Conservation (phyloP, 2,888 invertebrate species). For the Drymonia ruficornis region DNA sequence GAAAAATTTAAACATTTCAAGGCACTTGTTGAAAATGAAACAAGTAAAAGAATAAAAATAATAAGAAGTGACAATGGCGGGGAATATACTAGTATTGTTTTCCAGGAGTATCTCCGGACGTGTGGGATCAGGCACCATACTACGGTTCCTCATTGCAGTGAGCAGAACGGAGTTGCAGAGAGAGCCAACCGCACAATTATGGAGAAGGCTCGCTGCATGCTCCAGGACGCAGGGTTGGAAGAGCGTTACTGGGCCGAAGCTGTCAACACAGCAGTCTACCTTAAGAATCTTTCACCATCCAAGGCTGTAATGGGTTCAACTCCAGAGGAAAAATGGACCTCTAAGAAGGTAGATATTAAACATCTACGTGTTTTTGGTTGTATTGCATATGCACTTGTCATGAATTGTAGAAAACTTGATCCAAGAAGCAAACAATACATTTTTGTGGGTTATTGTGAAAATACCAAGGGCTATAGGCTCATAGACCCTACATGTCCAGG, state of each 20-base stretch:
- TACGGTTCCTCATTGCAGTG: background rate
- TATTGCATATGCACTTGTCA: no score
- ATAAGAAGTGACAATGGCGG: constrained; percentile 1
- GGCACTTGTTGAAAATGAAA: no score
- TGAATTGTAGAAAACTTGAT: no score
- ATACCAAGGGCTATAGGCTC: no score
- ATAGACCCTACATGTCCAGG: no score
- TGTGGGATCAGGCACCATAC: background rate
- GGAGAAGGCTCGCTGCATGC: constrained; percentile 24
- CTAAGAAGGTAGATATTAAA: no score
- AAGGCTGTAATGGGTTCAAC: background rate
- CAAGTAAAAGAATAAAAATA: background rate
- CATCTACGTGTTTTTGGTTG: no score
- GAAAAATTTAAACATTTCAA: no score
- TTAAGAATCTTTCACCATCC: background rate
- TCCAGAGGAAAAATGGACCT: no score
- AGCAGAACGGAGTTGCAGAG: constrained; percentile 4
- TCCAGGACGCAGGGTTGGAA: constrained; percentile 18
- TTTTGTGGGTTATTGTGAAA: no score
- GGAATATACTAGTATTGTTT: background rate
- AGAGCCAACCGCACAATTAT: constrained; percentile 9
- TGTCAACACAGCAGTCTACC: constrained; percentile 9
- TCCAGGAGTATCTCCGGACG: background rate
- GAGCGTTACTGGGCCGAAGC: constrained; percentile 29
- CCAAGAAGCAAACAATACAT: no score